Evolutionary conservation across 1,140 invertebrate genomes (phyloP), one percentile per base, ranked within the genome.

Genomic region (Drusus annulatus): DNA sequence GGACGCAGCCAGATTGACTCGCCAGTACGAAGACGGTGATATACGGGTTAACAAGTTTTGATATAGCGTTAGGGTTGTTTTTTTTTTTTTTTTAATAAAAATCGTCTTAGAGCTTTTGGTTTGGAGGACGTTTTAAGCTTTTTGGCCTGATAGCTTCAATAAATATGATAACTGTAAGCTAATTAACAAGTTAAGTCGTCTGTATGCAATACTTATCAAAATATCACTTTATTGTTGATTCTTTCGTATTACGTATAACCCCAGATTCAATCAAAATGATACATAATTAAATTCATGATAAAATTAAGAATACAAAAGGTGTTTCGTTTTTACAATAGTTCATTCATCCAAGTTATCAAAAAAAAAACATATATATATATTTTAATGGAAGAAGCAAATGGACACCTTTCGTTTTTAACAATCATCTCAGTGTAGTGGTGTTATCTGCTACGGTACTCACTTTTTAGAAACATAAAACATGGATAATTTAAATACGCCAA

Each of bases 131-230:
- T 51, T 36, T 76, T 69, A 77, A 77, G 80, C 80, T 81, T 81
- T 80, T 81, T 81, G 80, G 80, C 79, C 73, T 76, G 73, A 77
- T 81, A 77, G 80, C 80, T 81, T 77, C 56, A 81, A 77, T 58
- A n/a, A 68, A 13, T 74, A 73, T 63, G 69, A 62, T 69, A 73
- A 45, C 28, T 45, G n/a, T 79, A 78, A 79, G 28, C 25, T 79
- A 52, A 78, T 36, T 65, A 56, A 74, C 16, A 25, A 68, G 10
- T 51, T 78, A 78, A 78, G 76, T 68, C 23, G 25, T 69, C 50
- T 58, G 45, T 69, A 54, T 69, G 69, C 69, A 74, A 74, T 74
- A 54, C 51, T 74, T 56, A 51, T 74, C 23, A 36, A 36, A 25
- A 50, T 19, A 54, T 17, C 69, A 25, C 52, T 28, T 25, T 54